These are phyloP conservation scores for Drosophila trapezifrons DNA, from an alignment of 1,140 invertebrate genomes.

Conservation along the genomic window DNA sequence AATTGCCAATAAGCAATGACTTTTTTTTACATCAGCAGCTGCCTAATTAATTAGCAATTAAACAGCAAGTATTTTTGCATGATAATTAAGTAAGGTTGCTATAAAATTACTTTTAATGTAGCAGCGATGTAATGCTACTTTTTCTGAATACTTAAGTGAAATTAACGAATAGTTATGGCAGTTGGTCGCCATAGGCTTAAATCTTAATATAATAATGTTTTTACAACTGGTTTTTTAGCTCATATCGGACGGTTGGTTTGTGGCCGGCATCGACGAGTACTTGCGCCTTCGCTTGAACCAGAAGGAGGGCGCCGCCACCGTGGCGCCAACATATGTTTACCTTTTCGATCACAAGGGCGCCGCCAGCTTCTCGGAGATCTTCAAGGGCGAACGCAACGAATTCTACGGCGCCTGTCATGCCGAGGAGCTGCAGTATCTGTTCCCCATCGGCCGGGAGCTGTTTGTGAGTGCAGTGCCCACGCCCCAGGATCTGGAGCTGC, in stretches of 20 bases:
- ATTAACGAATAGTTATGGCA: neutral
- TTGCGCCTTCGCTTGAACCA: slow-evolving; percentile 85
- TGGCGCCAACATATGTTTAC: slow-evolving; percentile 87
- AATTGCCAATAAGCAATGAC: neutral
- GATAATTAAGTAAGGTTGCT: neutral
- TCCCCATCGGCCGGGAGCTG: slow-evolving; percentile 87
- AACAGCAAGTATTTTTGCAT: neutral
- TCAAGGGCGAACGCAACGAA: slow-evolving; percentile 86
- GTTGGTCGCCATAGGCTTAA: neutral
- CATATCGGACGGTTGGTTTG: slow-evolving; percentile 89
- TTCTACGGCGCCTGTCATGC: slow-evolving; percentile 90
- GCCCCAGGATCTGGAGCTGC: slow-evolving; percentile 84
- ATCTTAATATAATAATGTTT: neutral
- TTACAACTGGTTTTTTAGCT: slow-evolving; percentile 84
- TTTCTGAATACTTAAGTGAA: neutral
- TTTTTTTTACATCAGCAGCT: slow-evolving; percentile 2
- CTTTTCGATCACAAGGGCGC: slow-evolving; percentile 87
- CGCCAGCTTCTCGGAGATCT: slow-evolving; percentile 89
- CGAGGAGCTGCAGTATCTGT: slow-evolving; percentile 90
- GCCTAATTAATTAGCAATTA: slow-evolving; percentile 4
- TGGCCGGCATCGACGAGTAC: slow-evolving; percentile 86
- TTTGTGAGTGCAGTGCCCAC: slow-evolving; percentile 85
- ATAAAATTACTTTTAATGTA: neutral
- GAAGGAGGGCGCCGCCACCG: slow-evolving; percentile 43
- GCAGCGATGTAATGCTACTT: too few species aligned